Conservation (phyloP, 2,113 vertebrate species). For the Urocitellus parryii region DNA sequence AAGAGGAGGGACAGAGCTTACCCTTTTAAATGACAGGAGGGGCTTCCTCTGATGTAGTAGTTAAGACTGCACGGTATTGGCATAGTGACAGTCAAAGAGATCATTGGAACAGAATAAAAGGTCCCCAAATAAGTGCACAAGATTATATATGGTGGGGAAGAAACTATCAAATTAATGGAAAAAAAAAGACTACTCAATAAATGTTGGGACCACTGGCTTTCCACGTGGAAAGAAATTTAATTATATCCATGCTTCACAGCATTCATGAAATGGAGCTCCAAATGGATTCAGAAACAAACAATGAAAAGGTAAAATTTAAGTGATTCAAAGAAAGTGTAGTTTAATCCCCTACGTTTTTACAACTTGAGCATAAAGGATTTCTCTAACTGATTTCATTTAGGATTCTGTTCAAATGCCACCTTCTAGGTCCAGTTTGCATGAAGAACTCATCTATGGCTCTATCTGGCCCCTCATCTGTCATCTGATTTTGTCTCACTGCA, state of each 20-base stretch:
- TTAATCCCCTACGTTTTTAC: neutral
- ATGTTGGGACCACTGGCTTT: conserved; percentile 58
- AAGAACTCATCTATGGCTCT: neutral
- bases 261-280: conserved; percentile 63
- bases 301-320: conserved; percentile 29
- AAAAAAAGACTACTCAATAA: neutral
- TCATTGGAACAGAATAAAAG: neutral
- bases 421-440: neutral
- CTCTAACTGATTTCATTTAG: neutral
- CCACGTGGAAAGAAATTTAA: conserved; percentile 57
- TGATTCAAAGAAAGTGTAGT: neutral
- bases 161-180: neutral
- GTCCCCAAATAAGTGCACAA: neutral
- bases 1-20: neutral
- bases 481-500: neutral
- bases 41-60: neutral
- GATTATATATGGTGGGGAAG: neutral
- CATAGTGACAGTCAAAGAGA: neutral
- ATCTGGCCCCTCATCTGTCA: neutral
- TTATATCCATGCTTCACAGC: conserved; percentile 22
- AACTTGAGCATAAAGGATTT: neutral
- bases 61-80: neutral
- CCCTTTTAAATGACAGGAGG: neutral
- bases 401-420: neutral
- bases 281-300: conserved; percentile 30